Conservation (phyloP, 2,888 invertebrate genomes). For the Nemurella pictetii region DNA sequence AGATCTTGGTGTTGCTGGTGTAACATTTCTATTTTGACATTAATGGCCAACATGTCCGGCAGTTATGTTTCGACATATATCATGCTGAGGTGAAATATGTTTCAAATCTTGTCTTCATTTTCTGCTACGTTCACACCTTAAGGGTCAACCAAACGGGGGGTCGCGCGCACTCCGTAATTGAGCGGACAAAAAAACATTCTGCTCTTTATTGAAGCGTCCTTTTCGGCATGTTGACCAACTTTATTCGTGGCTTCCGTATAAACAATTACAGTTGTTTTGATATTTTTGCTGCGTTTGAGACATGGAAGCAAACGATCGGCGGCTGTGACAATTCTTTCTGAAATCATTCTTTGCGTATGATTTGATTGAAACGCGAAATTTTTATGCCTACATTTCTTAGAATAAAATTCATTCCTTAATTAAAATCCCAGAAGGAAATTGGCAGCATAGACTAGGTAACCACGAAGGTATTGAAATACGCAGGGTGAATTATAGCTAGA, state of each 20-base stretch:
- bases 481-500: not conserved
- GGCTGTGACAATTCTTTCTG: not conserved
- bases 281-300: not conserved
- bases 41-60: constrained; percentile 35
- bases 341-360: not conserved
- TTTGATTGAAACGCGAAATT: not conserved
- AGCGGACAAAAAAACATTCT: not conserved
- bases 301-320: too few species aligned
- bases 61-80: constrained; percentile 27
- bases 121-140: constrained; percentile 20
- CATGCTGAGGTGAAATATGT: constrained; percentile 28
- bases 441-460: not conserved
- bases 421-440: not conserved
- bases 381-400: not conserved
- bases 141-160: constrained; percentile 12
- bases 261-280: not conserved
- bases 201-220: not conserved
- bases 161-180: not conserved
- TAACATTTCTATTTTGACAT: constrained; percentile 41
- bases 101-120: constrained; percentile 28
- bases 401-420: not conserved
- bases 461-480: not conserved
- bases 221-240: not conserved
- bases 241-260: not conserved
- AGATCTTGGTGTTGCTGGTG: not conserved